A percentile compares a stretch with the other conserved stretches of the same genome.
Conservation (phyloP, 2,888 invertebrate genomes). For the Mesochorus sp. region DNA sequence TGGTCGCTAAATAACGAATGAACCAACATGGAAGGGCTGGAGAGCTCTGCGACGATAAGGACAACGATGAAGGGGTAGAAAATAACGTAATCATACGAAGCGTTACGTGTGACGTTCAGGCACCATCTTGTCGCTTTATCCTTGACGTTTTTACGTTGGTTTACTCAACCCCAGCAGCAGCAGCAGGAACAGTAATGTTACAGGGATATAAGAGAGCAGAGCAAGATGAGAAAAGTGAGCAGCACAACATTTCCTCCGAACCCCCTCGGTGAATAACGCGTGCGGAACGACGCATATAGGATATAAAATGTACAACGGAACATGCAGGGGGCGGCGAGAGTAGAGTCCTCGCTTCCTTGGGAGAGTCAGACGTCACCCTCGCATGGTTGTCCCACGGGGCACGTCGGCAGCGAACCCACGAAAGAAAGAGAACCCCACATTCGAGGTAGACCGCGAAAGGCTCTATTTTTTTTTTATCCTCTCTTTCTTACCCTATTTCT, state of each 20-base stretch:
- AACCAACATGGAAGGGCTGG: conserved; percentile 41
- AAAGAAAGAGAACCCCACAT: not conserved
- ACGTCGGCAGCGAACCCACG: conserved; percentile 55
- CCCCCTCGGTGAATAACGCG: conserved; percentile 46
- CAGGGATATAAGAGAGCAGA: conserved; percentile 30
- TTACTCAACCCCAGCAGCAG: conserved; percentile 5
- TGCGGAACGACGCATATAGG: conserved; percentile 29
- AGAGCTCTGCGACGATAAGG: not conserved
- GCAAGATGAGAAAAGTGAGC: conserved; percentile 15
- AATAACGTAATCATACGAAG: conserved; percentile 78
- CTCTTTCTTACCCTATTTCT: conserved; percentile 19
- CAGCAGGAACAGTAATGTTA: conserved; percentile 1
- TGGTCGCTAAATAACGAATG: conserved; percentile 64
- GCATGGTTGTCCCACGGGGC: conserved; percentile 70
- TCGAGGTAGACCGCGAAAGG: conserved; percentile 49
- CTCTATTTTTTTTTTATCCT: conserved; percentile 11
- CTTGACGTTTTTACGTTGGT: conserved; percentile 18
- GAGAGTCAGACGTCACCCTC: conserved; percentile 59
- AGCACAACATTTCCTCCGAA: conserved; percentile 25
- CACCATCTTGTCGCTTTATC: conserved; percentile 50
- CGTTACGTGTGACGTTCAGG: conserved; percentile 73
- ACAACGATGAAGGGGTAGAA: conserved; percentile 63
- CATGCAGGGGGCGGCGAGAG: conserved; percentile 16
- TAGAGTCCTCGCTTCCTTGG: conserved; percentile 63
- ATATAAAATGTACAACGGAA: conserved; percentile 33